Evolutionary conservation across 92 coral and sea anemone genomes (phyloP).

Genomic region (Zoanthus sociatus): DNA sequence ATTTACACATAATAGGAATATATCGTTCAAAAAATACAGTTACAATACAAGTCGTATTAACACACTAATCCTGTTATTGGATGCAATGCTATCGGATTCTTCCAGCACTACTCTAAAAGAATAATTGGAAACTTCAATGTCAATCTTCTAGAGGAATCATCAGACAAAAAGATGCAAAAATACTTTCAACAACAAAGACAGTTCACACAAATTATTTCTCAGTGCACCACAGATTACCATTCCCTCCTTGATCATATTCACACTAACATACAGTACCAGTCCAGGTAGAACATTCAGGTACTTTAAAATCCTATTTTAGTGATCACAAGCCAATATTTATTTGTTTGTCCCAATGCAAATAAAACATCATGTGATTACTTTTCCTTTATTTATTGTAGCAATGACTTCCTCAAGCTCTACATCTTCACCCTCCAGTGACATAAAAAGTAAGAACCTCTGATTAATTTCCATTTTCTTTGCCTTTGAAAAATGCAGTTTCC

Average conservation of each 20-base stretch:
- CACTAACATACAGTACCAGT: conserved; percentile 66
- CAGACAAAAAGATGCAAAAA: conserved; percentile 21
- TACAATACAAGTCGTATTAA: neutral
- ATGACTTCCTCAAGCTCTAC: conserved; percentile 54
- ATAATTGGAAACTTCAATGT: conserved; percentile 56
- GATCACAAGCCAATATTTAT: conserved; percentile 77
- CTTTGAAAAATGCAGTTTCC: conserved; percentile 45
- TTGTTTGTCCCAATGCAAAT: conserved; percentile 14
- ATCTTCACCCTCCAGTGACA: conserved; percentile 53
- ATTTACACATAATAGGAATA: conserved; percentile 48
- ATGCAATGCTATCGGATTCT: too few relatives aligned
- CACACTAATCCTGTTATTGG: too few relatives aligned
- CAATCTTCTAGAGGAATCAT: conserved; percentile 27
- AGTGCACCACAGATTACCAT: conserved; percentile 62
- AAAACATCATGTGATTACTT: too few relatives aligned
- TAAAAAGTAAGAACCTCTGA: conserved; percentile 41
- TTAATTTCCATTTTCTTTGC: conserved; percentile 45
- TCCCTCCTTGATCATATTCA: conserved; percentile 68
- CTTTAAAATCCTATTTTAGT: conserved; percentile 72
- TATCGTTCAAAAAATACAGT: conserved; percentile 66
- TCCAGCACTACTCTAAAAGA: conserved; percentile 39
- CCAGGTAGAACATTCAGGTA: conserved; percentile 41
- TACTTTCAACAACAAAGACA: conserved; percentile 51
- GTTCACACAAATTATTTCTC: conserved; percentile 57
- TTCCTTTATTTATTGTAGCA: conserved; percentile 17